Base-by-base conservation (phyloP, 2,797 vertebrate genomes). In the Urocyon cinereoargenteus region DNA sequence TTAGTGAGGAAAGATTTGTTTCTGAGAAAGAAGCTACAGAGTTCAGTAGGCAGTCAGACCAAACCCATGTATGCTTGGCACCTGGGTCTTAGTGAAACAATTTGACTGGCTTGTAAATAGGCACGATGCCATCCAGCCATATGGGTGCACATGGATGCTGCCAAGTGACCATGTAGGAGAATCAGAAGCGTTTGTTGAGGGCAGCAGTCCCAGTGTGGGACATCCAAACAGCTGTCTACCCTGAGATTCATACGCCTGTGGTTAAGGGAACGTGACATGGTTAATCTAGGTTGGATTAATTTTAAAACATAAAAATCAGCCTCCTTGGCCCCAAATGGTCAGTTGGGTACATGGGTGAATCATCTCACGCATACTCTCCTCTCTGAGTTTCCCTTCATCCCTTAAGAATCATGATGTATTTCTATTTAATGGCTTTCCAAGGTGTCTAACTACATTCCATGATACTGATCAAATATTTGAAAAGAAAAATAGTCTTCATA, bases 101-200 rank as follows among this genome's bases (percentile, higher is more conserved):
- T 97, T 0, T 66, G 4, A 98, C 92, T 97, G 98, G 91, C 95
- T 45, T 97, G 95, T 77, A 81, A 97, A 95, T 81, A 98, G 98
- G 98, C 98, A 98, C 13, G 5, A 82, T 94, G 99, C 98, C 98
- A 98, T 97, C 3, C 61, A 93, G 98, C 96, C 99, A 98, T 99
- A 99, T 98, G 99, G 98, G 92, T 97, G 75, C 0, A 45, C 78
- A 62, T 0, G 61, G 83, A 87, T 0, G 1, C 96, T 98, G 98
- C 98, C 99, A 99, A 99, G 98, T 98, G 98, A 96, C 98, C 98
- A 97, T 99, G 98, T 98, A 99, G 96, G 97, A 98, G 98, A 98
- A 98, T 98, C 98, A 98, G 93, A 97, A 96, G 88, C 66, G 94
- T 98, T 98, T 99, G 98, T 96, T 97, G 97, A 99, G 98, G 99